Evolutionary conservation across 2,797 vertebrate genomes (phyloP).

Genomic region (Macroramphosus scolopax): DNA sequence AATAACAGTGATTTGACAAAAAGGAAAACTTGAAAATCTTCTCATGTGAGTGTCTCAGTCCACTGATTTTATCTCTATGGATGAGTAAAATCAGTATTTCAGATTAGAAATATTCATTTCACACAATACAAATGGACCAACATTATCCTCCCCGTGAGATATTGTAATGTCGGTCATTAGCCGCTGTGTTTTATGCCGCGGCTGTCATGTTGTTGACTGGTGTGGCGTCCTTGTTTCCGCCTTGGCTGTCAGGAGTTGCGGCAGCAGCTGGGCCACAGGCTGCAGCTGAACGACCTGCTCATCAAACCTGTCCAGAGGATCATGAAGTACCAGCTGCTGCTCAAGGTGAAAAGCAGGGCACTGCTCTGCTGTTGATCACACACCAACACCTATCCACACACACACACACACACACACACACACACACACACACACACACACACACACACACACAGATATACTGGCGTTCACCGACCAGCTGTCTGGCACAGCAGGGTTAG

Average conservation of each 20-base stretch:
- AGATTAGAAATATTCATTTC: too few relatives aligned
- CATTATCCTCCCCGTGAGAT: constrained; percentile 5
- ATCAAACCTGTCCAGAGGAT: constrained; percentile 99
- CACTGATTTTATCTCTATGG: too few relatives aligned
- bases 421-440: constrained; percentile 21
- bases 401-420: background rate
- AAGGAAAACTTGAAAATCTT: too few relatives aligned
- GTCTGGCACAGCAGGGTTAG: constrained; percentile 31
- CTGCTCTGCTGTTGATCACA: constrained; percentile 27
- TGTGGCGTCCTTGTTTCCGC: constrained; percentile 25
- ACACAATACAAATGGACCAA: constrained; percentile 13
- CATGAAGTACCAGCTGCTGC: constrained; percentile 98
- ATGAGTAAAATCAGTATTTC: too few relatives aligned
- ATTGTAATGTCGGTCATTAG: constrained; percentile 16
- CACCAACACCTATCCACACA: constrained; percentile 18
- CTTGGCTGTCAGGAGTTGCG: constrained; percentile 84
- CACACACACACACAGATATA: constrained; percentile 1
- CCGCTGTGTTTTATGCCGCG: constrained; percentile 1
- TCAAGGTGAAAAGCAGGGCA: constrained; percentile 84
- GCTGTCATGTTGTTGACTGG: constrained; percentile 25
- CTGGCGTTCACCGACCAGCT: constrained; percentile 25
- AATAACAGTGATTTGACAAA: too few relatives aligned
- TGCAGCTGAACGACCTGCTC: constrained; percentile 95
- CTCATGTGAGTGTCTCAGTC: too few relatives aligned
- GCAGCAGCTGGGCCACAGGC: constrained; percentile 92